Evolutionary conservation across 2,888 invertebrate species (phyloP).

Genomic region (Pasiphila rectangulata): DNA sequence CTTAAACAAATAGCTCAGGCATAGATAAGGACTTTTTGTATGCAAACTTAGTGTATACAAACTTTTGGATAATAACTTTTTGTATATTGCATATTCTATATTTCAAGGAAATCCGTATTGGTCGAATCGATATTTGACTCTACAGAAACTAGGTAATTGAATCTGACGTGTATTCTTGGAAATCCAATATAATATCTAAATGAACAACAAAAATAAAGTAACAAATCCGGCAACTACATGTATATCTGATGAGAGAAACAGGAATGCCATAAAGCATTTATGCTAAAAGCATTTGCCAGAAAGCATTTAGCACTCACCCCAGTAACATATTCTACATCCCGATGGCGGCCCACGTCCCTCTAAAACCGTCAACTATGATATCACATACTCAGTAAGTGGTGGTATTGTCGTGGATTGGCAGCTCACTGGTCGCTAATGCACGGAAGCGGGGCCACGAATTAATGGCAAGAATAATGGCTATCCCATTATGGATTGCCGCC

Average conservation of each 20-base stretch:
- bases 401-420: slow-evolving; percentile 66
- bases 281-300: slow-evolving; percentile 5
- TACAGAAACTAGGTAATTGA: no score
- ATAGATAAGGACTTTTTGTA: no score
- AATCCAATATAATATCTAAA: not conserved
- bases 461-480: slow-evolving; percentile 82
- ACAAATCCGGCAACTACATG: no score
- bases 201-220: no score
- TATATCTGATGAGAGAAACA: no score
- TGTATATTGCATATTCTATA: no score
- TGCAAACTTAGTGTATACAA: no score
- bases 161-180: not conserved
- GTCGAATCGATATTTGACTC: no score
- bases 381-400: slow-evolving; percentile 32
- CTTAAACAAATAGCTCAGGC: no score
- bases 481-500: slow-evolving; percentile 82
- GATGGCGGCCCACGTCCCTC: slow-evolving; percentile 5
- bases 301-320: slow-evolving; percentile 8
- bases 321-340: not conserved
- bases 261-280: not conserved
- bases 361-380: slow-evolving; percentile 23
- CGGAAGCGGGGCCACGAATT: slow-evolving; percentile 79
- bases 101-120: no score
- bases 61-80: no score
- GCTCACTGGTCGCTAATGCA: slow-evolving; percentile 76